Evolutionary conservation across 2,797 vertebrate genomes (phyloP).

Genomic region (Toxotes lorentzi): DNA sequence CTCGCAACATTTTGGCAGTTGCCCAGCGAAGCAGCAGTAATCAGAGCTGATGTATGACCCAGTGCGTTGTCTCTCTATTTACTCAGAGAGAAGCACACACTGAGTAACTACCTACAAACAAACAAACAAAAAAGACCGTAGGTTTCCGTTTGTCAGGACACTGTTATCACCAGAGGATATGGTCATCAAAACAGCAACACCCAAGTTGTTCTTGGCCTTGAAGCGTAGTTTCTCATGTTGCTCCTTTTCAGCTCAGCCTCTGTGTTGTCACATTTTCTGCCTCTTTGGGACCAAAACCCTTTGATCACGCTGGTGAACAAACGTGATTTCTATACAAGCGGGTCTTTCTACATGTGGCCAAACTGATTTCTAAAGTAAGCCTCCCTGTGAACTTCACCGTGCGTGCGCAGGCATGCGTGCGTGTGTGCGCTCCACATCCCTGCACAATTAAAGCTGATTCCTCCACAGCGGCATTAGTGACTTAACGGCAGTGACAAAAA

Average conservation of each 20-base stretch:
- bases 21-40: not conserved
- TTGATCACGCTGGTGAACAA: constrained; percentile 18
- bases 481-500: constrained; percentile 59
- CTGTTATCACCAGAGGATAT: not conserved
- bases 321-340: constrained; percentile 3
- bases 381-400: constrained; percentile 21
- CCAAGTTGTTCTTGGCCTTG: not conserved
- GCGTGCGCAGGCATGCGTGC: constrained; percentile 13
- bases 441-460: constrained; percentile 76
- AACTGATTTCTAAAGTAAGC: constrained; percentile 46
- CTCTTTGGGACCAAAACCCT: constrained; percentile 2
- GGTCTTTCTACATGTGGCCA: constrained; percentile 38
- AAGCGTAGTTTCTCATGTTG: not conserved
- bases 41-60: not conserved
- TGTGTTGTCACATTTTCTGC: not conserved
- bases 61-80: not conserved
- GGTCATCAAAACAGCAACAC: not conserved
- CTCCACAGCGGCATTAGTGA: constrained; percentile 72
- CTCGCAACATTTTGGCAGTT: not conserved
- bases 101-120: too few species aligned
- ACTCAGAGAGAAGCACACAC: not conserved
- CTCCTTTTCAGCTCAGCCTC: not conserved
- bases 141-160: not conserved
- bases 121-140: too few species aligned
- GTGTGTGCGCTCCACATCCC: constrained; percentile 27